These are phyloP conservation scores for Luscinia luscinia DNA, from an alignment of 2,797 vertebrate genomes.

Conservation along the genomic window DNA sequence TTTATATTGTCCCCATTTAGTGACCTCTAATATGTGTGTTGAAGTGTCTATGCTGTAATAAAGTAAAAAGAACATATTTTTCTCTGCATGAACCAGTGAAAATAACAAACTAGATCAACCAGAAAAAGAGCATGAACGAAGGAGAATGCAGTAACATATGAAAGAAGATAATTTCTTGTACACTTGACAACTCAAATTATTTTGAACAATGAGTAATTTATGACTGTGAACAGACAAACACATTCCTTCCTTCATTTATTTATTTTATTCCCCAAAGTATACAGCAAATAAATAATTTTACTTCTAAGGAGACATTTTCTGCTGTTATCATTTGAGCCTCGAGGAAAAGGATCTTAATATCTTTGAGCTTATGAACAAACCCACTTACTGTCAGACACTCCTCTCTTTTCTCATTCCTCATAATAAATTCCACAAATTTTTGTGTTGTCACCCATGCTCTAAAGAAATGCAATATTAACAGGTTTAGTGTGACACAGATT, in stretches of 20 bases:
- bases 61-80: neutral
- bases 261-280: neutral
- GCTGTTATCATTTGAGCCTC: neutral
- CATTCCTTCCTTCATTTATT: neutral
- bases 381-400: neutral
- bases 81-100: neutral
- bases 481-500: neutral
- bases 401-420: neutral
- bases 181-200: neutral
- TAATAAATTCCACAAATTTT: neutral
- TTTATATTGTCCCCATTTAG: neutral
- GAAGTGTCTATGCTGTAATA: neutral
- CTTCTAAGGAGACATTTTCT: conserved; percentile 11
- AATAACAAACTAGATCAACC: neutral
- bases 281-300: conserved; percentile 16
- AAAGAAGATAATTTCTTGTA: conserved; percentile 3
- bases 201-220: conserved; percentile 17
- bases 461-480: neutral
- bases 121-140: neutral
- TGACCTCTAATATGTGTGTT: neutral
- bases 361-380: neutral
- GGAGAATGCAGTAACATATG: neutral
- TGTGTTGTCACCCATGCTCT: neutral
- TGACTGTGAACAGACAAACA: neutral
- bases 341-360: neutral